A percentile compares a stretch with the other conserved stretches of the same genome.
Conservation (phyloP, 92 coral and sea anemone species). For the Umimayanthus chanpuru region DNA sequence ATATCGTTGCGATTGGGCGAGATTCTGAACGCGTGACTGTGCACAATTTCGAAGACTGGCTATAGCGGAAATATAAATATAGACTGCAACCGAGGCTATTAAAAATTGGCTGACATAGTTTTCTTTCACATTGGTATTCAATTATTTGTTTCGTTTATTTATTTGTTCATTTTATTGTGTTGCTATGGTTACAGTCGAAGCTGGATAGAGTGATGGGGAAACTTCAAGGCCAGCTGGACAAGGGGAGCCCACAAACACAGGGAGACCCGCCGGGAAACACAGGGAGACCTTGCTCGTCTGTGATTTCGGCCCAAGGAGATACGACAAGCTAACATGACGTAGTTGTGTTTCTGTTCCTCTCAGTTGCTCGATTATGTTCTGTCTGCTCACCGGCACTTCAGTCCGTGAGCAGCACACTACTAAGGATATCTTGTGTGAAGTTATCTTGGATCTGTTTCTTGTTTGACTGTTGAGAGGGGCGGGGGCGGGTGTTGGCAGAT, state of each 20-base stretch:
- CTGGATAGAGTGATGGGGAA: slow-evolving; percentile 18
- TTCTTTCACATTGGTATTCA: too few relatives aligned
- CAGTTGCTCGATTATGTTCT: background rate
- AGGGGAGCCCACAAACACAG: background rate
- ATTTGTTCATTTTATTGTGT: background rate
- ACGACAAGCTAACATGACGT: background rate
- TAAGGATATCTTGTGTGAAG: background rate
- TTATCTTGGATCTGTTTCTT: too few relatives aligned
- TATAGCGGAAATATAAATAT: too few relatives aligned
- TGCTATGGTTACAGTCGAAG: slow-evolving; percentile 12
- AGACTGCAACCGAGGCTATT: too few relatives aligned
- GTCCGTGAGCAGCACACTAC: background rate
- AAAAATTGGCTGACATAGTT: background rate
- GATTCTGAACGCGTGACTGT: too few relatives aligned
- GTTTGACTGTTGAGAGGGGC: too few relatives aligned
- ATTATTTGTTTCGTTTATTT: background rate
- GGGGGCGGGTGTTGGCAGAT: too few relatives aligned
- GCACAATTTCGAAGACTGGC: too few relatives aligned
- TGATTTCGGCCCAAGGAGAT: background rate
- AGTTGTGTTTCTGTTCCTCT: too few relatives aligned
- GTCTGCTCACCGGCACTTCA: background rate
- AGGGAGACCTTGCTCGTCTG: background rate
- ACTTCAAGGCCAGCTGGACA: slow-evolving; percentile 9
- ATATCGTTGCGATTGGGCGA: too few relatives aligned
- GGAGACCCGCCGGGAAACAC: background rate